Base-by-base conservation (phyloP, 1,140 invertebrate genomes). In the Drosophila sturtevanti region DNA sequence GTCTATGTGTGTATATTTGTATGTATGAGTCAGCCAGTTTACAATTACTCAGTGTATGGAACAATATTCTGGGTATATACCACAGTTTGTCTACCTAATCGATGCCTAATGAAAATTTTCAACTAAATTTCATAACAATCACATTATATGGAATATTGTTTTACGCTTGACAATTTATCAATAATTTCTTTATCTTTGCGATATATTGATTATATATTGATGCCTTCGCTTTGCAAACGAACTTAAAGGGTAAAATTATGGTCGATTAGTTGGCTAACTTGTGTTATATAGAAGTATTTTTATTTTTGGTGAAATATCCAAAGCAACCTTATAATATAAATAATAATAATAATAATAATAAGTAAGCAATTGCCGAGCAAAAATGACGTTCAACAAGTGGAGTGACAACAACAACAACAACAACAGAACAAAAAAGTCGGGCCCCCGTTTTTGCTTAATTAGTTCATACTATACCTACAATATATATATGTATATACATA, bases 371-470 rank as follows among this genome's bases (percentile, higher is more conserved):
- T 54, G 24, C 22, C 22, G 3, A 31, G 54, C 27, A 35, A 61
- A 72, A 75, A 75, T 75, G 63, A 75, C 72, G 72, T 51, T 58
- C 52, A 75, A 68, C 51, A 41, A 52, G 63, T 62, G 58, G 63
- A 60, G 54, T 74, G 67, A 74, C 59, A 73, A 65, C 58, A 73
- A 72, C 48, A 66, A 67, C 65, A 73, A 60, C 35, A 18, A 22
- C 27, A 56, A 27, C 14, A 61, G 54, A 34, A 35, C 9, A 18
- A 21, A 10, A 48, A 59, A 54, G 51, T 56, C 54, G 54, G 27
- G 54, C 54, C 54, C 54, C 54, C 54, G 22, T 54, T 54, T 54
- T 21, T 21, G n/a, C 6, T 14, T 41, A 44, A 44, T 44, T 44
- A 44, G 14, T 44, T 44, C 41, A 44, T 44, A 6, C n/a, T 6